Base-by-base conservation (phyloP, 2,113 vertebrate species). In the Lutjanus erythropterus region DNA sequence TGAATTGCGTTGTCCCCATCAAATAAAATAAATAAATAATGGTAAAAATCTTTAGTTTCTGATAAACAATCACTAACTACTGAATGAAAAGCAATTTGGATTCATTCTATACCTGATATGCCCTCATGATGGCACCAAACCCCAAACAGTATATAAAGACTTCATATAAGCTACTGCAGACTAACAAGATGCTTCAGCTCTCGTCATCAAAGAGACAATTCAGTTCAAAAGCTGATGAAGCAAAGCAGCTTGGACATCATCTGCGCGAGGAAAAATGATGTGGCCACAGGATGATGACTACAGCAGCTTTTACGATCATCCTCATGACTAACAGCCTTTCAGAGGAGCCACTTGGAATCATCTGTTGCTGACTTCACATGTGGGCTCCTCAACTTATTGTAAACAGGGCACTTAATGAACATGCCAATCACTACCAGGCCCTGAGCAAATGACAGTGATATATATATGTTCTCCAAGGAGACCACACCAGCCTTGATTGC, bases 101-200 rank as follows among this genome's bases (percentile, higher is more conserved):
- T 70, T 11, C 19, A 18, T 35, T 44, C 27, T 18, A 19, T 88
- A 75, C 78, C 70, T 10, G 2, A 42, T 9, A 44, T 33, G 52
- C 6, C 87, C 88, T 81, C 80, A 69, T 52, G 90, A 67, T 85
- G 89, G 85, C 84, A 71, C 78, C 72, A 90, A 72, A 89, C 49
- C 62, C 46, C 78, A 84, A 44, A 75, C 4, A 14, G 31, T 35
- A 21, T 44, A 33, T 23, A 47, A 50, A 56, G 50, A 53, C 49
- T 55, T 81, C 52, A 19, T 10, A 19, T 15, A 27, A 77, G 44
- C n/a, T 27, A 14, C 46, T 61, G 31, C 68, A 70, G 64, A 69
- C 44, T 5, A 42, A 55, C 12, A 37, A 39, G 16, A 62, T 33
- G 55, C 18, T 35, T 74, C 3, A 55, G 14, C 37, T 61, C 14